Evolutionary conservation across 1,140 invertebrate genomes (phyloP), one percentile per base, ranked within the genome.

Genomic region (Drosophila athabasca): DNA sequence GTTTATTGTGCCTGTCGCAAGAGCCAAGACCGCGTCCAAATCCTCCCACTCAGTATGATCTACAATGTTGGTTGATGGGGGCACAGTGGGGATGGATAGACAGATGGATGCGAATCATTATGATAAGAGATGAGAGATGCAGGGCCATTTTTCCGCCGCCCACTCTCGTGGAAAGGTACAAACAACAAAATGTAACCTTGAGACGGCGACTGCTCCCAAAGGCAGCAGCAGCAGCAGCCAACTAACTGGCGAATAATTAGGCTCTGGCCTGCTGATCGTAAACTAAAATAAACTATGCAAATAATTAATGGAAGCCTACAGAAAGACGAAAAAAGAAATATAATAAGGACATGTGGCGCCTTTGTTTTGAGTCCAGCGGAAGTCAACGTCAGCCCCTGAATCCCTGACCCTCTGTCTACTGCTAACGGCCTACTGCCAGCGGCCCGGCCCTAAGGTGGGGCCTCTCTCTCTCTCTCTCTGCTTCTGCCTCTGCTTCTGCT

Each of bases 331-430:
- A 49, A n/a, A 60, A 50, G 45, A 51, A 48, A 62, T 62, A 54
- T 72, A 82, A 77, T 64, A 73, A 55, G 74, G 79, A 82, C 68
- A 74, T 82, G 79, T 82, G 79, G 79, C 73, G 79, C 73, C 79
- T 68, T 65, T 78, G 62, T 68, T 79, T 81, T 43, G 55, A 58
- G 52, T 35, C 51, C 31, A 75, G 53, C 78, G 78, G 79, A 81
- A 81, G 78, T 66, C 57, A 29, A 43, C 61, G 53, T 65, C 65
- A 69, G 65, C 41, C 60, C 31, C 50, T 39, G 35, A n/a, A 11
- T 11, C 31, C 31, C 31, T 13, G 11, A 13, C 9, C 11, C 35
- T 39, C 35, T 9, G 6, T 2, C 9, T 35, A 6, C 29, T 31
- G 29, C n/a, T n/a, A n/a, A n/a, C n/a, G n/a, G n/a, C 29, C 29